A percentile compares a stretch with the other conserved stretches of the same genome.
These are phyloP conservation scores for Sebastes minor DNA, from an alignment of 2,797 vertebrate species.

Conservation along the genomic window DNA sequence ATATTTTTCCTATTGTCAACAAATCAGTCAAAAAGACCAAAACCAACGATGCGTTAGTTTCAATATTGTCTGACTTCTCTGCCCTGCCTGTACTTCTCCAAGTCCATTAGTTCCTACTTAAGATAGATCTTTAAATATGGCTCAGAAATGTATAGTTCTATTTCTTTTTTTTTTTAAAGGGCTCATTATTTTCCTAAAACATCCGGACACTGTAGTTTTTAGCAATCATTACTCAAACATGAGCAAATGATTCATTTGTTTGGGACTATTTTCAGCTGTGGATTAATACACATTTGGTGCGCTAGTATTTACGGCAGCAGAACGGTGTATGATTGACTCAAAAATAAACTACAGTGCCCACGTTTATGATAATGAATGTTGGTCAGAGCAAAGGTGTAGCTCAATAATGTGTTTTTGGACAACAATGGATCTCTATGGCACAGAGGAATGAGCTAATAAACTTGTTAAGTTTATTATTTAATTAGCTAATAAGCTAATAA, in stretches of 20 bases:
- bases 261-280: not conserved
- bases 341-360: not conserved
- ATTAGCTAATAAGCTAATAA: not conserved
- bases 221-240: not conserved
- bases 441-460: not conserved
- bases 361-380: not conserved
- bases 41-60: not conserved
- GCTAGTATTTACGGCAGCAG: not conserved
- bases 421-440: not conserved
- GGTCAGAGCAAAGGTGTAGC: not conserved
- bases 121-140: not conserved
- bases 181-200: not conserved
- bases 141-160: too few species aligned
- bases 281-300: not conserved
- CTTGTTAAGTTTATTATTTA: not conserved
- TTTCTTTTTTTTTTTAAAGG: too few species aligned
- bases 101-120: not conserved
- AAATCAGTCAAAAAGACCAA: too few species aligned
- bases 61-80: not conserved
- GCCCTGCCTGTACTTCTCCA: not conserved
- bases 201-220: not conserved
- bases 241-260: not conserved
- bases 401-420: not conserved
- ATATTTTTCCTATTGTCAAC: not conserved
- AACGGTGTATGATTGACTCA: not conserved